Base-by-base conservation (phyloP, 2,113 vertebrate genomes). In the Clarias magur region DNA sequence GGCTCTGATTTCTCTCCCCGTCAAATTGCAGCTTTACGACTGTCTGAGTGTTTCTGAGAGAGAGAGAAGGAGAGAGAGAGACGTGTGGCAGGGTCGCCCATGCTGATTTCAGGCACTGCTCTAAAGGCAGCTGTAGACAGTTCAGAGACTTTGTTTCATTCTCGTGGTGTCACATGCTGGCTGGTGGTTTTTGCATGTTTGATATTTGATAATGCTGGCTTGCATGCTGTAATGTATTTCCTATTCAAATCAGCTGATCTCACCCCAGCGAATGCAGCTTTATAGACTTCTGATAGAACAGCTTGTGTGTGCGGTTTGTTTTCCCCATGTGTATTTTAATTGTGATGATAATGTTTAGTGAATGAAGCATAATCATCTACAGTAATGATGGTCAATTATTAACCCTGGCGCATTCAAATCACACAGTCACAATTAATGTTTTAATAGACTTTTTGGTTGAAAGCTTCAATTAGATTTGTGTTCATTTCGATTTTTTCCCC, bases 11-110 rank as follows among this genome's bases (percentile, higher is more conserved):
- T 82, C 63, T 84, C 56, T 70, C 80, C 75, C 63, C 78, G 83
- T 82, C 75, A 54, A 82, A 42, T 59, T 75, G 75, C 65, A 54
- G 80, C 30, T 89, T 88, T 91, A 88, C 9, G 38, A 82, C 85
- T 59, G 27, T 70, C 30, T 17, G 72, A 65, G 48, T 30, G 62
- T 70, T 80, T 72, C 13, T 56, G 57, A 80, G 38, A 80, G 76
- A n/a, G 84, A 65, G 86, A 78, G 42, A n/a, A 80, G 60, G 84
- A 72, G 68, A 56, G 75, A 78, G 48, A 78, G 25, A 57, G 53
- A 30, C 9, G 76, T 85, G 85, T 86, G 83, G 79, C 38, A 68
- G 57, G 68, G 78, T 59, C 63, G 17, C 70, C 16, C 59, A 54
- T 56, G 78, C 27, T 30, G 38, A 53, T 70, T 34, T n/a, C 21